Evolutionary conservation across 1,140 invertebrate genomes (phyloP).

Genomic region (Venustaconcha ellipsiformis): DNA sequence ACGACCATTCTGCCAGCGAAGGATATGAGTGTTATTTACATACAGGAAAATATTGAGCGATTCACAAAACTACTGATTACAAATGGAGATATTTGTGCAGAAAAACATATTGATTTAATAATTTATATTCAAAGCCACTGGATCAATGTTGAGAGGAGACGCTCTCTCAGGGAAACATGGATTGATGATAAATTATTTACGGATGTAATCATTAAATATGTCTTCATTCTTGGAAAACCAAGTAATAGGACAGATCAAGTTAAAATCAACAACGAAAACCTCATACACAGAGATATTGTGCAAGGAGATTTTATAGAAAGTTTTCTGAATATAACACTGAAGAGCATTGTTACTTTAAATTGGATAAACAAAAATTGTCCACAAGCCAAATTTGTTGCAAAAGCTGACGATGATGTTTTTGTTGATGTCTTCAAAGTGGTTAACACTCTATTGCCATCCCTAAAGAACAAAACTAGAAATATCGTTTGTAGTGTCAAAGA

Average conservation of each 20-base stretch:
- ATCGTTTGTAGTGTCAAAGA: conserved; percentile 41
- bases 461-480: conserved; percentile 16
- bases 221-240: conserved; percentile 80
- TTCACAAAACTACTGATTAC: no score
- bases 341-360: conserved; percentile 84
- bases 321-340: conserved; percentile 54
- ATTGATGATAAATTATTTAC: conserved; percentile 22
- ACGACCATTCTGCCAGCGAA: no score
- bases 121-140: conserved; percentile 25
- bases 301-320: conserved; percentile 55
- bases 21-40: no score
- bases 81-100: no score
- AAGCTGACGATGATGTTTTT: conserved; percentile 91
- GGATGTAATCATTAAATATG: conserved; percentile 41
- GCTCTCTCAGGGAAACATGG: conserved; percentile 55
- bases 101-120: conserved; percentile 3
- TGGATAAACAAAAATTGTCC: conserved; percentile 80
- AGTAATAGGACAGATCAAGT: conserved; percentile 47
- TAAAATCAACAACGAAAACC: conserved; percentile 40
- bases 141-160: conserved; percentile 25
- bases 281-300: conserved; percentile 59
- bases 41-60: no score
- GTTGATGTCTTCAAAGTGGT: conserved; percentile 71
- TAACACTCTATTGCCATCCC: conserved; percentile 44
- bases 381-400: conserved; percentile 79